Percentiles rank a stretch among this genome's conserved stretches.
Evolutionary conservation across 2,888 invertebrate species (phyloP).

Genomic region (Dexiosoma caninum): DNA sequence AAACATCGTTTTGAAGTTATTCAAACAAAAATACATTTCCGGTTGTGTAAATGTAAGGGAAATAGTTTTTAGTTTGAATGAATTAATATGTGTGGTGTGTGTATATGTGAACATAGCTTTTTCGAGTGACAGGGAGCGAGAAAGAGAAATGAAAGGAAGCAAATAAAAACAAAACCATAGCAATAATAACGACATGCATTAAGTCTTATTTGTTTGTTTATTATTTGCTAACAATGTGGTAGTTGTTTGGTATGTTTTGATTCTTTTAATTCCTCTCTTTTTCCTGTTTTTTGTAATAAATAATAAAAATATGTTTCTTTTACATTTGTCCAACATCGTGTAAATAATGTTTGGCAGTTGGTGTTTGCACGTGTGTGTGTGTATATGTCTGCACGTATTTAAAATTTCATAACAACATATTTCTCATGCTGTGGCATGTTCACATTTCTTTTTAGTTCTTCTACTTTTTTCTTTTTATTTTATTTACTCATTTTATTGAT

Average conservation of each 20-base stretch:
- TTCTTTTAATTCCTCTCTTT: not conserved
- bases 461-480: not conserved
- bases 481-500: constrained; percentile 57
- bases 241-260: not conserved
- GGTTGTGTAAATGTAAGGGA: constrained; percentile 45
- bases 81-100: not conserved
- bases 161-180: too few relatives aligned
- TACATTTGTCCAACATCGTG: constrained; percentile 19
- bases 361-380: too few relatives aligned
- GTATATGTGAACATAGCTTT: too few relatives aligned
- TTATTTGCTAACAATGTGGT: constrained; percentile 2
- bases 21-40: constrained; percentile 56
- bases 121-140: too few relatives aligned
- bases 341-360: too few relatives aligned
- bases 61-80: constrained; percentile 41
- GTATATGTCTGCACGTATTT: not conserved
- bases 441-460: not conserved
- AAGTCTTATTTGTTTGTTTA: constrained; percentile 17
- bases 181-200: constrained; percentile 31
- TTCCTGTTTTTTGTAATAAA: not conserved
- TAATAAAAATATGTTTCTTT: constrained; percentile 30
- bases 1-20: constrained; percentile 18
- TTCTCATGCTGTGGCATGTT: not conserved
- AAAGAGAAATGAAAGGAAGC: not conserved
- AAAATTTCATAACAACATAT: not conserved